Conservation (phyloP, 92 coral and sea anemone genomes). For the Hydrozoanthus gracilis region DNA sequence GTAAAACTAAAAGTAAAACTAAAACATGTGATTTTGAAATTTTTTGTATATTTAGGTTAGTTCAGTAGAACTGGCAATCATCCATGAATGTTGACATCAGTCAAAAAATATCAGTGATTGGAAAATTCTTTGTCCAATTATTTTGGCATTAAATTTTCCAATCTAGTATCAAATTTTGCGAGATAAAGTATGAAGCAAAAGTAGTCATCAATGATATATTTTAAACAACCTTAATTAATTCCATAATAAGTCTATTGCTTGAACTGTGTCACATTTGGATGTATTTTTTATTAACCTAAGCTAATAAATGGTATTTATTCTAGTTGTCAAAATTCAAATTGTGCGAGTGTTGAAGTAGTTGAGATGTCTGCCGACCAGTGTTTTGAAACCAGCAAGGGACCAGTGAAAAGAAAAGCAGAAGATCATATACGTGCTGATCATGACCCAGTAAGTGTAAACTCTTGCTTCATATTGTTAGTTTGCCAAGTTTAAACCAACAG, state of each 20-base stretch:
- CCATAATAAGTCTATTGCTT: background rate
- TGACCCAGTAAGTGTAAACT: conserved; percentile 18
- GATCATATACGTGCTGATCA: conserved; percentile 1
- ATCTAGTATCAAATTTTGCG: no score
- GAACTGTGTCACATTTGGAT: background rate
- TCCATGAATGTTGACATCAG: no score
- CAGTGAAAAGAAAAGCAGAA: conserved; percentile 55
- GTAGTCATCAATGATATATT: no score
- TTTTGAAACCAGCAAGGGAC: conserved; percentile 19
- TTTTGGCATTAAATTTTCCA: no score
- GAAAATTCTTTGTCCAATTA: no score
- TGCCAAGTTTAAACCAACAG: background rate
- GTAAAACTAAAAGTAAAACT: no score
- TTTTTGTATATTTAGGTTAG: no score
- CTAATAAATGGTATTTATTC: background rate
- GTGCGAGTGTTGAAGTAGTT: conserved; percentile 5
- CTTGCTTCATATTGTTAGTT: background rate
- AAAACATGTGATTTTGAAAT: no score
- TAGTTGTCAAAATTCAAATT: background rate
- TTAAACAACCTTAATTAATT: no score
- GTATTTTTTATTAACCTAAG: background rate
- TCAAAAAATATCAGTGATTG: no score
- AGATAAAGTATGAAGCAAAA: no score
- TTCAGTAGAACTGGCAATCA: no score
- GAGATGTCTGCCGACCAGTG: conserved; percentile 35